These are phyloP conservation scores for Agrenia bidenticulata DNA, from an alignment of 2,888 invertebrate species.

Conservation along the genomic window DNA sequence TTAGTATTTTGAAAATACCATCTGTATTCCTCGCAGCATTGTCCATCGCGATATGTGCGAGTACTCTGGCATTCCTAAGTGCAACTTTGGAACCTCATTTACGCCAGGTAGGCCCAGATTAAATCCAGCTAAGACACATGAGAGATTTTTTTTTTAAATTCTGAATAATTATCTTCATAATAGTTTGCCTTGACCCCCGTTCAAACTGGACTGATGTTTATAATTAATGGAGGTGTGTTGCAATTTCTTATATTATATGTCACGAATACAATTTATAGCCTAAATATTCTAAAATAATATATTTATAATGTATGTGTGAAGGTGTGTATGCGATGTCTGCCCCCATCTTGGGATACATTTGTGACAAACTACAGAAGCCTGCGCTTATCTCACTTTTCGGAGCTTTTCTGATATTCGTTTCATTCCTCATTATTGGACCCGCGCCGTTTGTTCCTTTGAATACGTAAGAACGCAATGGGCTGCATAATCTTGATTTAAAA, in stretches of 20 bases:
- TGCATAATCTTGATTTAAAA: background rate
- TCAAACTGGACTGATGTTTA: conserved; percentile 75
- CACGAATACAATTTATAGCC: too few relatives aligned
- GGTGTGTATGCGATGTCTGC: conserved; percentile 78
- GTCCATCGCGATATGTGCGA: conserved; percentile 55
- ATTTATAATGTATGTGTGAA: too few relatives aligned
- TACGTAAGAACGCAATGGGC: conserved; percentile 63
- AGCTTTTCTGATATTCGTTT: conserved; percentile 66
- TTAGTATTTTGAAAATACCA: conserved; percentile 61
- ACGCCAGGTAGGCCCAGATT: conserved; percentile 55
- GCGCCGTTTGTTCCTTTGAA: conserved; percentile 71
- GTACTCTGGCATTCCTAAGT: conserved; percentile 60
- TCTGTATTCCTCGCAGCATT: conserved; percentile 55
- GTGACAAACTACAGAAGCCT: conserved; percentile 69
- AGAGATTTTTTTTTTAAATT: background rate
- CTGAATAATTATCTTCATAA: background rate
- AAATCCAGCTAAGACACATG: background rate
- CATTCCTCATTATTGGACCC: conserved; percentile 76
- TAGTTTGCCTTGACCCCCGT: conserved; percentile 70
- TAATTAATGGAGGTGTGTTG: conserved; percentile 80
- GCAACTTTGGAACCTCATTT: conserved; percentile 63
- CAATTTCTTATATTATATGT: too few relatives aligned
- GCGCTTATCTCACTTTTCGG: conserved; percentile 70
- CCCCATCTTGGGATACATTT: conserved; percentile 78
- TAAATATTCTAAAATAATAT: too few relatives aligned